Evolutionary conservation across 92 coral and sea anemone species (phyloP).

Genomic region (Porites cylindrica): DNA sequence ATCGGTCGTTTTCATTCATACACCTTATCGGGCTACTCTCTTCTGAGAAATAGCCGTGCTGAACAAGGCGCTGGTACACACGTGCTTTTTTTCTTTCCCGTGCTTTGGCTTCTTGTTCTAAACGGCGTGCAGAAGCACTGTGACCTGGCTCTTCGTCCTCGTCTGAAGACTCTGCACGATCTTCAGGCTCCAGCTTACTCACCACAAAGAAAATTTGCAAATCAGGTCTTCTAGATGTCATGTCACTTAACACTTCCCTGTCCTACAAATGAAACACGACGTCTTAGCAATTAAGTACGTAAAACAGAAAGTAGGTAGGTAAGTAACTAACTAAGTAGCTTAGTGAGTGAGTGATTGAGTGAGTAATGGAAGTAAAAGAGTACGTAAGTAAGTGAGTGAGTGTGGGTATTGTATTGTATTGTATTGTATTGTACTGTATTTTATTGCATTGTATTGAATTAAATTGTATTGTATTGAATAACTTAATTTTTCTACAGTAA

Average conservation of each 20-base stretch:
- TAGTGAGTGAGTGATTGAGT: too few species aligned
- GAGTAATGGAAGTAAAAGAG: too few species aligned
- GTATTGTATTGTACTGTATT: too few species aligned
- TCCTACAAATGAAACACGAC: slow-evolving; percentile 48
- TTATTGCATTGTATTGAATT: too few species aligned
- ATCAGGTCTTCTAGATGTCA: slow-evolving; percentile 31
- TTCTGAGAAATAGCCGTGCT: slow-evolving; percentile 53
- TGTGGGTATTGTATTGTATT: too few species aligned
- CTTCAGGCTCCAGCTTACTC: slow-evolving; percentile 78
- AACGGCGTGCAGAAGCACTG: not conserved
- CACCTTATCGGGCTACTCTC: not conserved
- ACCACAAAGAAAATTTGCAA: slow-evolving; percentile 74
- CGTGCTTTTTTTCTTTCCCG: slow-evolving; percentile 69
- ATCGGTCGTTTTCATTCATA: slow-evolving; percentile 58
- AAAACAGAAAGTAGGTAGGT: too few species aligned
- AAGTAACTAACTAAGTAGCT: too few species aligned
- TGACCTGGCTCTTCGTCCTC: slow-evolving; percentile 59
- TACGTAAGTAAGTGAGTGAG: too few species aligned
- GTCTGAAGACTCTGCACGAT: slow-evolving; percentile 64
- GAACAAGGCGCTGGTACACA: slow-evolving; percentile 69
- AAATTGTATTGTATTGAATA: too few species aligned
- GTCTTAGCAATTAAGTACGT: not conserved
- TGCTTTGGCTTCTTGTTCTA: slow-evolving; percentile 18
- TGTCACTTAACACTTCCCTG: slow-evolving; percentile 65
- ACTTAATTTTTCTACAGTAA: too few species aligned